Evolutionary conservation across 2,888 invertebrate species (phyloP).

Genomic region (Hirtodrosophila histrioides): DNA sequence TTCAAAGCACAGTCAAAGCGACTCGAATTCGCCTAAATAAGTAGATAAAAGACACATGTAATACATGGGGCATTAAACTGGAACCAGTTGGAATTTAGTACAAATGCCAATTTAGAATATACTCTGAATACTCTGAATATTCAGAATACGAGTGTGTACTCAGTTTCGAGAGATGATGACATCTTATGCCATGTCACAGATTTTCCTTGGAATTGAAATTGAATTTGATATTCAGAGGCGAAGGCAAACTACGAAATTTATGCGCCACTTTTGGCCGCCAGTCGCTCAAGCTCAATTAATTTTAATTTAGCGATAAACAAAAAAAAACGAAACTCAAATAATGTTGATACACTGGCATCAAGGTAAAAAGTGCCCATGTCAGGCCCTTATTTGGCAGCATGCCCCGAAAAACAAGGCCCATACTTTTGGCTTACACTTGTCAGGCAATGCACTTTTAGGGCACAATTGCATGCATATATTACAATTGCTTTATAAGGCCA

Average conservation of each 20-base stretch:
- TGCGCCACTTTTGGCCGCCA: constrained; percentile 44
- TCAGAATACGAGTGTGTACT: constrained; percentile 1
- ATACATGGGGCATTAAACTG: constrained; percentile 35
- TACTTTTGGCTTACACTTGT: constrained; percentile 31
- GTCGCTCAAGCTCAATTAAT: constrained; percentile 65
- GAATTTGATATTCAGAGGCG: constrained; percentile 47
- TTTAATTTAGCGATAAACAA: constrained; percentile 66
- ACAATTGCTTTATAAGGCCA: constrained; percentile 20
- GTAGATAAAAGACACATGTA: constrained; percentile 34
- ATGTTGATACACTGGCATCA: constrained; percentile 33
- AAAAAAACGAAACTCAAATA: constrained; percentile 8
- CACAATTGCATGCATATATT: constrained; percentile 42
- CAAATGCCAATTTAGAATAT: constrained; percentile 62
- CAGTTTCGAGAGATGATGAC: constrained; percentile 54
- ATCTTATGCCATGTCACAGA: constrained; percentile 57
- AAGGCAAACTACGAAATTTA: constrained; percentile 66
- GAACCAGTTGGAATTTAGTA: constrained; percentile 56
- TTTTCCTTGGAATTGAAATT: constrained; percentile 74
- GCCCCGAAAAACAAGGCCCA: constrained; percentile 25
- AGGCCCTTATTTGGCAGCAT: constrained; percentile 60
- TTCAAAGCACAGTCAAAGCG: constrained; percentile 51
- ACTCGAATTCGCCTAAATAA: constrained; percentile 39
- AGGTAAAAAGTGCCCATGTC: constrained; percentile 61
- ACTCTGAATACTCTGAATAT: constrained; percentile 7
- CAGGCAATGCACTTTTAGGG: constrained; percentile 69